Evolutionary conservation across 2,888 invertebrate genomes (phyloP), one percentile per base, ranked within the genome.

Genomic region (Tholera decimalis): DNA sequence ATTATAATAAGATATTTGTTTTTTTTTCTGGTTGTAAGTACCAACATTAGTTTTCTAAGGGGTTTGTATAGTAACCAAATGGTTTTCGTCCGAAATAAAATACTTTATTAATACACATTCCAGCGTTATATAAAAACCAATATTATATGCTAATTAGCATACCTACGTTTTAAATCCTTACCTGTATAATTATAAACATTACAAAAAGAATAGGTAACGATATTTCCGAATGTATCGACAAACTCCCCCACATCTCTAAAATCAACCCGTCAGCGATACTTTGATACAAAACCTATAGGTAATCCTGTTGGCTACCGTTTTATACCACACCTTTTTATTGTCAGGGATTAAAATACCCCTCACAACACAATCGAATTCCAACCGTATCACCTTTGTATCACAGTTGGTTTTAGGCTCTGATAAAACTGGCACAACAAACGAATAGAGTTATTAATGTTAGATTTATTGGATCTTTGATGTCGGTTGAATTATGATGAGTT

Each of bases 281-380:
- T 88, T 88, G 88, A 89, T 89, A 91, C 91, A 90, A 89, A 89
- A 87, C 87, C 86, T 88, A 89, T 83, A 89, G 87, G 88, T 92
- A 93, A 93, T 93, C 92, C 91, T 90, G 90, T 89, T 87, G 88
- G 93, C 94, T 93, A 94, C 94, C 92, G 94, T 92, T 93, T 91
- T 89, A 89, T 89, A 81, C 85, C 86, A 81, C 89, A 83, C 47
- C 69, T 82, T 89, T 92, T 90, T 92, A 92, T 88, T 87, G 83
- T 80, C 77, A 67, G 77, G 85, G 90, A 89, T 92, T 89, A 92
- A 85, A 85, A 82, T 77, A 73, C 58, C 71, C 69, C 24, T 24
- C 39, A 57, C 8, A 7, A 2, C 30, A 13, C 44, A 56, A 54
- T 15, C 62, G 0, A 70, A 70, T 59, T 30, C 44, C 24, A 53